Conservation (phyloP, 2,888 invertebrate species). For the Camponotus fellah region DNA sequence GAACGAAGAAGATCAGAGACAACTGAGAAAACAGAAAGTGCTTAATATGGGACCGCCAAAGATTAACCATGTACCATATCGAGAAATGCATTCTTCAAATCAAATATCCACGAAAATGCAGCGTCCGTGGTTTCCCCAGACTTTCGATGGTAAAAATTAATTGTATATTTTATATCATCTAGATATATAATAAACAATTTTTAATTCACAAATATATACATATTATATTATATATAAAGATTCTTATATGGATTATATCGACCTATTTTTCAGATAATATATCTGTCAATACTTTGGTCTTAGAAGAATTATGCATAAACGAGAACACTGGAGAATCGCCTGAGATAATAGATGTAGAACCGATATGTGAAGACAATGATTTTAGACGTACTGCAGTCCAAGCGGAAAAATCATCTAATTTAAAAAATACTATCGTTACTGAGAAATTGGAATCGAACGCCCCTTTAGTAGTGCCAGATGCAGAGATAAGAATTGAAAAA, state of each 20-base stretch:
- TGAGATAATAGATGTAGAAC: constrained; percentile 29
- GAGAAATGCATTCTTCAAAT: constrained; percentile 38
- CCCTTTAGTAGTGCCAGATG: not conserved
- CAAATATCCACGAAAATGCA: not conserved
- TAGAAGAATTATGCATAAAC: constrained; percentile 53
- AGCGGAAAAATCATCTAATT: not conserved
- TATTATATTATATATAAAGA: not conserved
- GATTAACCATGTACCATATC: constrained; percentile 55
- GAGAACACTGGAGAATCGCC: constrained; percentile 50
- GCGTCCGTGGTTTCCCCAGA: not conserved
- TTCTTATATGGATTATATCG: not conserved
- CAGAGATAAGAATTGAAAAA: not conserved
- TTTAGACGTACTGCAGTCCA: not conserved
- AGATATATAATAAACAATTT: not conserved
- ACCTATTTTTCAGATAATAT: constrained; percentile 43
- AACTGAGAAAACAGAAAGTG: constrained; percentile 49
- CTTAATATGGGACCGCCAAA: constrained; percentile 70
- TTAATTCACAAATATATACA: not conserved
- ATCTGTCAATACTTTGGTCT: constrained; percentile 45
- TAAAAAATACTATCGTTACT: not conserved
- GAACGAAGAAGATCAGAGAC: constrained; percentile 57
- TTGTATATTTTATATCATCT: not conserved
- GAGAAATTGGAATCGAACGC: not conserved
- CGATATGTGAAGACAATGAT: not conserved
- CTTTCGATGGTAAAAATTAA: constrained; percentile 24